Base-by-base conservation (phyloP, 2,888 invertebrate species). In the Drosophila emarginata region DNA sequence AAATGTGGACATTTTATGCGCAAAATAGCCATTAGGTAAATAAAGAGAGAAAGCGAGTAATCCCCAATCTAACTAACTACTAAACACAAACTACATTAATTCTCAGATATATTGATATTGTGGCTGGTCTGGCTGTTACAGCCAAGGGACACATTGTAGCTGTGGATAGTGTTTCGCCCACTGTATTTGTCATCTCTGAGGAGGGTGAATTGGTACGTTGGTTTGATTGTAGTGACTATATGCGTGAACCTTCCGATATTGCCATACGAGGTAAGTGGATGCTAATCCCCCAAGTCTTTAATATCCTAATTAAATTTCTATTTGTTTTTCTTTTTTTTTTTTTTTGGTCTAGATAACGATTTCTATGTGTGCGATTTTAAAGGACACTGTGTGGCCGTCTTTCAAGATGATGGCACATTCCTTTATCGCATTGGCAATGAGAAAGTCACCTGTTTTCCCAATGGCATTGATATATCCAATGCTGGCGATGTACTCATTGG, bases 311-410 rank as follows among this genome's bases (percentile, higher is more conserved):
- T 39, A 39, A 1, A 6, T 39, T 7, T 26, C 0, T 23, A 2
- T 32, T 37, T 4, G 6, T 28, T n/a, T 4, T 12, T n/a, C n/a
- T n/a, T n/a, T n/a, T n/a, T n/a, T n/a, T n/a, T n/a, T n/a, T n/a
- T n/a, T n/a, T n/a, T n/a, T n/a, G n/a, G 26, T 28, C 1, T 28
- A 97, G 97, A 96, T 88, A 96, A 96, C 91, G 97, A 97, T 92
- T 98, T 97, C 92, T 99, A 97, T 92, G 97, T 99, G 70, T 99
- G 98, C 92, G 98, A 99, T 93, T 99, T 98, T 92, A 99, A 99
- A 93, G 98, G 98, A 61, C 98, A 98, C 93, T 98, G 98, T 92
- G 98, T 98, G 61, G 98, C 98, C 26, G 98, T 98, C 56, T 98
- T 98, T 92, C 97, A 96, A 91, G 97, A 98, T 91, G 96, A 97